Evolutionary conservation across 2,113 vertebrate genomes (phyloP).

Genomic region (Trinectes maculatus): DNA sequence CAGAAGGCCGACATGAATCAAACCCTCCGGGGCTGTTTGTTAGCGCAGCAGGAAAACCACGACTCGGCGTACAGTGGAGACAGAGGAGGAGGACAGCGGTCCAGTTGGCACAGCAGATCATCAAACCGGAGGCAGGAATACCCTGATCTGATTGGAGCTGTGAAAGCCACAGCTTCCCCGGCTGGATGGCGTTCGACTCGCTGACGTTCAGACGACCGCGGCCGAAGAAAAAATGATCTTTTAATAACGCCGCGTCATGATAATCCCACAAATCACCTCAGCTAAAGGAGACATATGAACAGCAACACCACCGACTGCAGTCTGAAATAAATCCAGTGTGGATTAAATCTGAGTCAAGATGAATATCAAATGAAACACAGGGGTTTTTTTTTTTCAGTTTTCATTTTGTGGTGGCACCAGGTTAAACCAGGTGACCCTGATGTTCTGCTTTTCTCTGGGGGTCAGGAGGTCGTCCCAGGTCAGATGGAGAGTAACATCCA

Average conservation of each 20-base stretch:
- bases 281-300: no score
- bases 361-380: no score
- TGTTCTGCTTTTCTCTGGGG: no score
- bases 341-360: no score
- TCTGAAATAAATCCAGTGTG: no score
- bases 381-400: no score
- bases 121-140: background rate
- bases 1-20: conserved; percentile 41
- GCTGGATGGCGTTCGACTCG: background rate
- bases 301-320: no score
- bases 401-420: no score
- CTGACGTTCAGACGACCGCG: background rate
- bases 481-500: no score
- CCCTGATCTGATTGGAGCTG: background rate
- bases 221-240: background rate
- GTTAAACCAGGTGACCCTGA: no score
- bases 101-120: conserved; percentile 18
- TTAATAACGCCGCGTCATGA: background rate
- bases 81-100: conserved; percentile 4
- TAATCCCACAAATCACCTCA: no score
- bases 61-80: conserved; percentile 16
- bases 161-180: background rate
- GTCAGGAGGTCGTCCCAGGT: no score
- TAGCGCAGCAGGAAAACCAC: conserved; percentile 40
- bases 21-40: conserved; percentile 39